A percentile compares a stretch with the other conserved stretches of the same genome.
Conservation (phyloP, 1,140 invertebrate genomes). For the Trinorchestia longiramus region DNA sequence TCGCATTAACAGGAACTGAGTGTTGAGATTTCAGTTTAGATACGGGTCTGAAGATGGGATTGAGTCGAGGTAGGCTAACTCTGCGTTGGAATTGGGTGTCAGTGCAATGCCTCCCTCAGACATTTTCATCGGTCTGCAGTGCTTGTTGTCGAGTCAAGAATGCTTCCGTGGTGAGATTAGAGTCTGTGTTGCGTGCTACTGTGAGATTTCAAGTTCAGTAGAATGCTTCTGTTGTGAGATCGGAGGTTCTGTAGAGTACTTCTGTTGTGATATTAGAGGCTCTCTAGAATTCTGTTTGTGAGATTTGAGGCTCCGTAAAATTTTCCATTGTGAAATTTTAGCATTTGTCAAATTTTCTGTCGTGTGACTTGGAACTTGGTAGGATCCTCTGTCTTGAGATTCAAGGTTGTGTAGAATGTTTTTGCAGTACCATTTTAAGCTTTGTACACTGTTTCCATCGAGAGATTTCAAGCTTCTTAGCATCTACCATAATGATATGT, state of each 20-base stretch:
- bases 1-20: not conserved
- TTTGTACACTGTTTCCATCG: not conserved
- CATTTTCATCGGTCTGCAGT: not conserved
- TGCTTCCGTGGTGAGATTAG: not conserved
- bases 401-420: not conserved
- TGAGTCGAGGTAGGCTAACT: not conserved
- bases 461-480: not conserved
- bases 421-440: too few relatives aligned
- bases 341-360: not conserved
- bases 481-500: not conserved
- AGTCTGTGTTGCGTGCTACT: too few relatives aligned
- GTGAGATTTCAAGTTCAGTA: too few relatives aligned
- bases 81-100: not conserved
- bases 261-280: not conserved
- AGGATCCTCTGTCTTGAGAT: too few relatives aligned
- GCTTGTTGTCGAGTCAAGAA: not conserved
- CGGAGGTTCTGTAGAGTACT: not conserved
- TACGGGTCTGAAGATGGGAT: not conserved
- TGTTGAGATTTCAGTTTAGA: not conserved
- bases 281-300: not conserved
- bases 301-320: not conserved
- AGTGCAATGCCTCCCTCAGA: not conserved
- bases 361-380: too few relatives aligned
- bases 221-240: not conserved
- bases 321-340: not conserved